Percentiles rank a stretch among this genome's conserved stretches.
Evolutionary conservation across 2,113 vertebrate genomes (phyloP).

Genomic region (Gobius niger): DNA sequence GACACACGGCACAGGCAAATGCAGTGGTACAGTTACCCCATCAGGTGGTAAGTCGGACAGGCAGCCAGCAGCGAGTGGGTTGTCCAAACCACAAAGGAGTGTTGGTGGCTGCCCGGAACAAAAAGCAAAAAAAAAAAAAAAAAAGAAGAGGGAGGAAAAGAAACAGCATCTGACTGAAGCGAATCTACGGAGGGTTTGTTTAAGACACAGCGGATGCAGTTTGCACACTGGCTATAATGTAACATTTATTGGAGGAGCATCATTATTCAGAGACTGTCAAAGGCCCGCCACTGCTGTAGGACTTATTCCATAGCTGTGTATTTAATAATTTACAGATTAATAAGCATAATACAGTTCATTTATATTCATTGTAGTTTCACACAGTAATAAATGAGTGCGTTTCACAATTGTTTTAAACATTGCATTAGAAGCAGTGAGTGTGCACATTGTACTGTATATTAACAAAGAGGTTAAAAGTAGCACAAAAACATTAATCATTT

Average conservation of each 20-base stretch:
- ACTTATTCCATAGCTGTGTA: neutral
- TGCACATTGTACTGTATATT: neutral
- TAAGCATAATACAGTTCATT: neutral
- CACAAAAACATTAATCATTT: too few species aligned
- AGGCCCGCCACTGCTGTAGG: neutral
- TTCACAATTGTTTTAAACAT: neutral
- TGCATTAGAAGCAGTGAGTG: neutral
- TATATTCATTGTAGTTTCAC: neutral
- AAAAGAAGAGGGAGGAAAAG: conserved; percentile 47
- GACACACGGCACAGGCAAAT: conserved; percentile 66
- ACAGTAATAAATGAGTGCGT: neutral
- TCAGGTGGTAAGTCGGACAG: conserved; percentile 77
- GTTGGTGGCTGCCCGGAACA: conserved; percentile 75
- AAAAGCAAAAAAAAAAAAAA: conserved; percentile 64
- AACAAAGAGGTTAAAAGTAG: neutral
- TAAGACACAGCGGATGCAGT: conserved; percentile 13
- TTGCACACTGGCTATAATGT: neutral
- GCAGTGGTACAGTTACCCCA: conserved; percentile 74
- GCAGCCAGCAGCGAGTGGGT: conserved; percentile 75
- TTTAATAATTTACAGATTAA: neutral
- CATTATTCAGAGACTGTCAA: conserved; percentile 3
- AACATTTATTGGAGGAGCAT: conserved; percentile 15
- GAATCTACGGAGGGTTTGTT: conserved; percentile 1
- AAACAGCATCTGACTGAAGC: conserved; percentile 59
- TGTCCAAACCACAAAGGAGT: conserved; percentile 80